A percentile compares a stretch with the other conserved stretches of the same genome.
Conservation (phyloP, 2,888 invertebrate species). For the Anodontia alba region DNA sequence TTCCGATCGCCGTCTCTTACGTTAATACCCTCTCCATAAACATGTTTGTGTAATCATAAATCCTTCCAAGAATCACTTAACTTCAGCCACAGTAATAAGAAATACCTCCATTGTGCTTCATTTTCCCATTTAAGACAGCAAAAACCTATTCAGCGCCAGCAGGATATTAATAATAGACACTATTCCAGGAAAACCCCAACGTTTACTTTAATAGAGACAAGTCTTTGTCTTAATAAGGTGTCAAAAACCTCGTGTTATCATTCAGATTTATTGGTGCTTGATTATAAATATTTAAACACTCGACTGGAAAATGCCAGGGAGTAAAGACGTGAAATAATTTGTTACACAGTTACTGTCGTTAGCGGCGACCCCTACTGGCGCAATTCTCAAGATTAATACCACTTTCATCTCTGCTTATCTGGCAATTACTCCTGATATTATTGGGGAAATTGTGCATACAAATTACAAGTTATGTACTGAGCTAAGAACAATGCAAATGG, state of each 20-base stretch:
- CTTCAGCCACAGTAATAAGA: conserved; percentile 12
- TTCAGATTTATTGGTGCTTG: conserved; percentile 11
- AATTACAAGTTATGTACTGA: too few relatives aligned
- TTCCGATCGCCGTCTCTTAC: too few relatives aligned
- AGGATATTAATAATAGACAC: conserved; percentile 10
- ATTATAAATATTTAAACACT: conserved; percentile 14
- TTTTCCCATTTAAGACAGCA: background rate
- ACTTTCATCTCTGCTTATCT: too few relatives aligned
- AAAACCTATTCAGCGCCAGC: background rate
- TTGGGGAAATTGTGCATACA: too few relatives aligned
- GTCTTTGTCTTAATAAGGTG: conserved; percentile 18
- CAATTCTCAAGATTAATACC: conserved; percentile 1
- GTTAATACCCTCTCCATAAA: background rate
- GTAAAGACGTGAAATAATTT: conserved; percentile 13
- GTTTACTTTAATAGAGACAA: conserved; percentile 20
- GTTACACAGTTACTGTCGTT: conserved; percentile 6
- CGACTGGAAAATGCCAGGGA: conserved; percentile 6
- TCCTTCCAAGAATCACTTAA: conserved; percentile 8
- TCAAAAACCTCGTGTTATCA: conserved; percentile 5
- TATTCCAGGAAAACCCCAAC: conserved; percentile 13
- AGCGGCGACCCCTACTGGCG: background rate
- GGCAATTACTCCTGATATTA: too few relatives aligned
- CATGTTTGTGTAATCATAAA: background rate
- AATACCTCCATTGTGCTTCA: conserved; percentile 4
- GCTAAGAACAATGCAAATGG: too few relatives aligned